Base-by-base conservation (phyloP, 2,797 vertebrate genomes). In the Peromyscus melanophrys region DNA sequence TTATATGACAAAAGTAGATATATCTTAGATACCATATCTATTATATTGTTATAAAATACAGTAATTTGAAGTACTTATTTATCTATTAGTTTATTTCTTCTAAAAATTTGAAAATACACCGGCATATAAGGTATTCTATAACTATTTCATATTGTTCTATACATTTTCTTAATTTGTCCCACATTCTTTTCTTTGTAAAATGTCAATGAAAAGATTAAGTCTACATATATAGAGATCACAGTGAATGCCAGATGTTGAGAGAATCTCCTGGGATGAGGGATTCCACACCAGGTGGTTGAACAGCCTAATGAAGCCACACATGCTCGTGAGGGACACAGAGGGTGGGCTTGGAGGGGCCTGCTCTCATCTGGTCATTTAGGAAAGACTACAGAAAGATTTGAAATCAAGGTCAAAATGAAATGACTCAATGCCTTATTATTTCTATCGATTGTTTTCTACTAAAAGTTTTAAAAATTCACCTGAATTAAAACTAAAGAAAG, bases 201-300 rank as follows among this genome's bases (percentile, higher is more conserved):
- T 90, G 90, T 98, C 98, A 95, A 96, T 63, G 82, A 29, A 94
- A 93, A 97, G 97, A 98, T 97, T 84, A 98, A 97, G 93, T 84
- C 19, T 95, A 96, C 78, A 94, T 73, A 75, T 92, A 97, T 96
- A 95, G 83, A 97, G 98, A 98, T 98, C 97, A 97, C 31, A 98
- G 98, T 16, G 94, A 5, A 97, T 87, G 97, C 96, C 98, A 99
- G 99, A 97, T 99, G 98, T 98, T 98, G 97, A 87, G 77, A 14
- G 92, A 88, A 94, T 98, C 98, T 97, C 98, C 86, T 4, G 98
- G 97, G 98, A 98, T 21, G 61, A 67, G 94, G 97, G 98, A 98
- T 95, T 97, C 98, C 97, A 96, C 98, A 98, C 99, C 99, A 99
- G 99, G 99, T 99, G 99, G 98, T 98, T 97, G 98, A 99, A 99